Evolutionary conservation across 2,113 vertebrate genomes (phyloP), one percentile per base, ranked within the genome.

Genomic region (Gobio gobio): DNA sequence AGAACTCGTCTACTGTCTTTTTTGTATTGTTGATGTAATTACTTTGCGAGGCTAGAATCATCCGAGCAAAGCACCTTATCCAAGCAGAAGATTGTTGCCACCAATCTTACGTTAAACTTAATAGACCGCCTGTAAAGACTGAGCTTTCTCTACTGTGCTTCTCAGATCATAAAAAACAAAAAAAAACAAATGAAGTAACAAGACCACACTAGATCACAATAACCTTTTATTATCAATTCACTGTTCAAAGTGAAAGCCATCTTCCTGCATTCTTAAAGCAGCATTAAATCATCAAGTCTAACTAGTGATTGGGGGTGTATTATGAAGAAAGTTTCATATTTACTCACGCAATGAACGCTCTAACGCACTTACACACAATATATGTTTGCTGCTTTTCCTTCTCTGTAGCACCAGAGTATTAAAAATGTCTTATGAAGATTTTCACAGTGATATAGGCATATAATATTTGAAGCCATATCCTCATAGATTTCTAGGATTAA

Each of bases 21-120:
- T 33, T 56, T 36, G 4, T 77, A 22, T 56, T 56, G 49, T 36
- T 12, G 33, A 40, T 78, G 29, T 9, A 40, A 58, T 58, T 59
- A 36, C 54, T 8, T 77, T 36, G 3, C 10, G 14, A n/a, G 33
- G 20, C 20, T 78, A 58, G 10, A 78, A n/a, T 36, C 7, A 24
- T 78, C 43, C n/a, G 13, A 10, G 76, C 54, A 78, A 58, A 78
- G 51, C 51, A 78, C 29, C 51, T 12, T 68, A 43, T 70, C 36
- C 36, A 70, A 76, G 49, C 51, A 77, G 20, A 78, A 43, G 33
- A 36, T 77, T 73, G 22, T 73, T 70, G 70, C 70, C 70, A 16
- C 43, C 2, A 47, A 63, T 47, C 43, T 54, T 58, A 36, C 18
- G 33, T 77, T 58, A 45, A 59, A 20, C 54, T 61, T 61, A 43